Conservation (phyloP, 1,140 invertebrate species). For the Ladona fulva region DNA sequence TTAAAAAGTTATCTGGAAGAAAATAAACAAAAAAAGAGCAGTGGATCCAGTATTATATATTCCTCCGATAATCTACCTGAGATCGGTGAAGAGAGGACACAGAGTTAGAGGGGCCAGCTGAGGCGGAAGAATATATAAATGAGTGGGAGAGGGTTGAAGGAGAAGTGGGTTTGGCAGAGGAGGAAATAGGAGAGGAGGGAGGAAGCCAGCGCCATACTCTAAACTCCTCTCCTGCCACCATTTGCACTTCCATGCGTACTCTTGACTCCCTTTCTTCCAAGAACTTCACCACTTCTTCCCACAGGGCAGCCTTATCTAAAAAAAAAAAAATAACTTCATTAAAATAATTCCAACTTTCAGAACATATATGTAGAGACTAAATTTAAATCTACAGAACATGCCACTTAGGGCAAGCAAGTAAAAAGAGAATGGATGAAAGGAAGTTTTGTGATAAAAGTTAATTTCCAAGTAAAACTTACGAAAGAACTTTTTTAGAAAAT, state of each 20-base stretch:
- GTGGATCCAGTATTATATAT: too few relatives aligned
- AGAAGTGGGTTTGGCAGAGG: background rate
- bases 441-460: too few relatives aligned
- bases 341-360: too few relatives aligned
- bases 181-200: conserved; percentile 23
- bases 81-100: background rate
- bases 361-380: too few relatives aligned
- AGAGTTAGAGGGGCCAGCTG: background rate
- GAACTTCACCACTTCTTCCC: conserved; percentile 12
- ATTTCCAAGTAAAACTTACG: too few relatives aligned
- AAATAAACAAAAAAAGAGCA: too few relatives aligned
- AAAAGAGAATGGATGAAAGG: too few relatives aligned
- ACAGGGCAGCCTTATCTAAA: background rate
- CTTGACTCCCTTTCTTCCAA: conserved; percentile 31
- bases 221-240: conserved; percentile 80
- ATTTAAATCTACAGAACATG: too few relatives aligned
- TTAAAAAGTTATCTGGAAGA: too few relatives aligned
- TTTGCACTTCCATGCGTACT: conserved; percentile 74
- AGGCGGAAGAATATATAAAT: background rate
- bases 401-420: too few relatives aligned
- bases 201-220: conserved; percentile 87
- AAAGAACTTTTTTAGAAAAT: too few relatives aligned
- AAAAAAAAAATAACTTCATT: too few relatives aligned
- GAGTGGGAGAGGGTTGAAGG: background rate
- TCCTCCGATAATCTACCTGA: background rate